Conservation (phyloP, 2,888 invertebrate genomes). For the Kuschelorhynchus macadamiae region DNA sequence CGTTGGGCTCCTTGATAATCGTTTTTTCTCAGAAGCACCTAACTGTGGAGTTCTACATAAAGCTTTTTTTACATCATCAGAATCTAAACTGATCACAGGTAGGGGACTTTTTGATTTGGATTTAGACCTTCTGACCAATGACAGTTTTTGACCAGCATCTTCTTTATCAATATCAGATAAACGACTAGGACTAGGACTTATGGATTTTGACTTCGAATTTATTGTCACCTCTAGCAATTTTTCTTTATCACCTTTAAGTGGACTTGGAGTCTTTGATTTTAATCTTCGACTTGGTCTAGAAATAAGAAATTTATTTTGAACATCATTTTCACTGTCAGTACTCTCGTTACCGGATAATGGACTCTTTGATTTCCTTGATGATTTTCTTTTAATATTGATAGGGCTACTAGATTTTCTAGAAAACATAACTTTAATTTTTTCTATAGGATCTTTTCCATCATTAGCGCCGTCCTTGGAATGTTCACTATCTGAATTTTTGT, state of each 20-base stretch:
- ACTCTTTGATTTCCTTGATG: conserved; percentile 16
- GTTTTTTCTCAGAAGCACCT: neutral
- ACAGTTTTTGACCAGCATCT: neutral
- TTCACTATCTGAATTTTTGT: neutral
- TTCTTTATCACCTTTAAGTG: conserved; percentile 1
- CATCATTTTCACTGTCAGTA: neutral
- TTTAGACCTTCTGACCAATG: neutral
- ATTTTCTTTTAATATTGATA: conserved; percentile 5
- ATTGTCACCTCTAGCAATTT: neutral
- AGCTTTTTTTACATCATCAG: neutral
- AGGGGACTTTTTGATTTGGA: conserved; percentile 12
- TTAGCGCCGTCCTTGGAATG: conserved; percentile 7
- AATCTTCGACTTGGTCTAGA: neutral
- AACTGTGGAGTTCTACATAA: neutral
- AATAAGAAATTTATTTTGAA: neutral
- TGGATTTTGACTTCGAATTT: conserved; percentile 12
- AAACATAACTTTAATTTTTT: conserved; percentile 19
- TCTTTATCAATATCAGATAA: neutral
- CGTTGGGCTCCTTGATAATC: neutral
- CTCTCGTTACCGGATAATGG: neutral
- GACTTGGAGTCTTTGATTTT: conserved; percentile 26
- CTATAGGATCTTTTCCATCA: conserved; percentile 18
- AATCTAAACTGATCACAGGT: neutral
- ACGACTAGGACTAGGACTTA: conserved; percentile 6
- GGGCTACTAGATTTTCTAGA: conserved; percentile 32